Evolutionary conservation across 2,888 invertebrate species (phyloP), one percentile per base, ranked within the genome.

Genomic region (Muscina levida): DNA sequence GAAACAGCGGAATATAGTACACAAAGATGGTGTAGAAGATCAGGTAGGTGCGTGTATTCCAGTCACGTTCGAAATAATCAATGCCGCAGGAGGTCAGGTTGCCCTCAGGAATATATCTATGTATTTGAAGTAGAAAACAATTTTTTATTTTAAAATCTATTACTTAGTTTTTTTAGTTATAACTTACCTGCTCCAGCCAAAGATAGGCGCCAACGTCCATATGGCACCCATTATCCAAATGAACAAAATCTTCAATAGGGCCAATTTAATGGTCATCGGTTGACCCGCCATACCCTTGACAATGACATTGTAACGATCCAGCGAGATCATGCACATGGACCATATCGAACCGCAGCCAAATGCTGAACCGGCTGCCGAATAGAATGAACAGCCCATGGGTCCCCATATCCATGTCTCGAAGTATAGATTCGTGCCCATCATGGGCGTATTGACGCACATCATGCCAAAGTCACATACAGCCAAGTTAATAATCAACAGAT

Each of bases 11-110:
- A 84, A 92, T 31, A 88, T 94, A 95, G 91, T 96, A 97, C 56
- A 94, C 94, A 88, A 95, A 96, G 78, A 94, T 88, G 11, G 94
- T 93, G 90, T 97, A 97, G 82, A 94, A 91, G 59, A 96, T 91
- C 86, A 97, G 94, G 91, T 97, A 97, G 86, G 95, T 95, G 84
- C 94, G 92, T 91, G 95, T 95, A 83, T 94, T 86, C 93, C 94
- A 94, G 82, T 94, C 94, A 90, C 94, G 94, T 90, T 90, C 93
- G 84, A 97, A 92, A 89, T 96, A 97, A 90, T 97, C 97, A 72
- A 97, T 97, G 75, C 97, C 97, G 87, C 97, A 97, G 42, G 97
- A 96, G 56, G 97, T 97, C 94, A 97, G 95, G 91, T 97, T 97
- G 79, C 97, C 97, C 91, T 97, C 97, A 8, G 97, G 97, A 62